Percentiles rank a stretch among this genome's conserved stretches.
Conservation (phyloP, 2,797 vertebrate genomes). For the Schizopygopsis malacanthus region DNA sequence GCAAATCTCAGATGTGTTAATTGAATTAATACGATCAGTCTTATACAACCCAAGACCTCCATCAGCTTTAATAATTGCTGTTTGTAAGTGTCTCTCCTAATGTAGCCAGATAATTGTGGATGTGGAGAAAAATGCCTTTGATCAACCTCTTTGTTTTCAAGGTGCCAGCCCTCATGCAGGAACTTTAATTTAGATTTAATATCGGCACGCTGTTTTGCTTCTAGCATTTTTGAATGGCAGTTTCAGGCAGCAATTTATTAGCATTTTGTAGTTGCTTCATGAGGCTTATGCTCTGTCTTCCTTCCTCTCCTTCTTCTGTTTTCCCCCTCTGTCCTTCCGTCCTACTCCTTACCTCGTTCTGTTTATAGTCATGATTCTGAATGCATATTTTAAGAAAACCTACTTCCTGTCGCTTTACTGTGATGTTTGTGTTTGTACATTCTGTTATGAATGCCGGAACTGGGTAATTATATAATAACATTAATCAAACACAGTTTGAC, state of each 20-base stretch:
- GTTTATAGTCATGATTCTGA: background rate
- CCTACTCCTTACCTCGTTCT: background rate
- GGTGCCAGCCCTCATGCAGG: constrained; percentile 15
- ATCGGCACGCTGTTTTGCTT: constrained; percentile 31
- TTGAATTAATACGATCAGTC: background rate
- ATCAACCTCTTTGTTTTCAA: constrained; percentile 35
- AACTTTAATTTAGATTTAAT: constrained; percentile 48
- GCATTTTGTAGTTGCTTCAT: constrained; percentile 41
- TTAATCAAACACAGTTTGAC: constrained; percentile 50
- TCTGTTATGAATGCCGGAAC: constrained; percentile 37
- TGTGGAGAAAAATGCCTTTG: constrained; percentile 12
- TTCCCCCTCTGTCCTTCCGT: background rate
- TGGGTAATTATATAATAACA: constrained; percentile 45
- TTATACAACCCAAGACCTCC: constrained; percentile 1
- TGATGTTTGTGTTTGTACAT: constrained; percentile 34
- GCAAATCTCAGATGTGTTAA: background rate
- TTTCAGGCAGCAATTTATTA: constrained; percentile 38
- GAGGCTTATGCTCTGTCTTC: constrained; percentile 8
- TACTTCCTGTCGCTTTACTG: constrained; percentile 10
- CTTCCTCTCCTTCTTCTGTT: background rate
- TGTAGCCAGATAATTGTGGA: background rate
- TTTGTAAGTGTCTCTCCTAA: constrained; percentile 20
- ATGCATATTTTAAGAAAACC: constrained; percentile 32
- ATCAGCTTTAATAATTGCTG: constrained; percentile 15
- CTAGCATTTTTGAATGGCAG: constrained; percentile 19